Evolutionary conservation across 2,113 vertebrate genomes (phyloP).

Genomic region (Synchiropus splendidus): DNA sequence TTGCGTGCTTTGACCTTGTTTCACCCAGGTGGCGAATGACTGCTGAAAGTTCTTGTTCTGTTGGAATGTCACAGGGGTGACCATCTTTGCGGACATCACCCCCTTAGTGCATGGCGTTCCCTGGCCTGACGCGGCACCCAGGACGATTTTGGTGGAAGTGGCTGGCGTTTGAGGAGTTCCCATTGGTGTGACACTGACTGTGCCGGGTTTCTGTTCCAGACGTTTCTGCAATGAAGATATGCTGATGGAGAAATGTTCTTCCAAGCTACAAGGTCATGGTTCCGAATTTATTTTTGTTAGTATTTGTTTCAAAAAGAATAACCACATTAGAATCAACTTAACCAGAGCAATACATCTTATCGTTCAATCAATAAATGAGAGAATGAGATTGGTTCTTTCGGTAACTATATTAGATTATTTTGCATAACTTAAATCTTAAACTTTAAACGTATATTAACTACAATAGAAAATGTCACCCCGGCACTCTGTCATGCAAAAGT

Average conservation of each 20-base stretch:
- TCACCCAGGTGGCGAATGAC: slow-evolving; percentile 97
- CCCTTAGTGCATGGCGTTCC: slow-evolving; percentile 85
- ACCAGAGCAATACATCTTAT: too few relatives aligned
- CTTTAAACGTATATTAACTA: too few relatives aligned
- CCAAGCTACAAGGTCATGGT: too few relatives aligned
- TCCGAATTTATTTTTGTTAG: too few relatives aligned
- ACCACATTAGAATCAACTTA: too few relatives aligned
- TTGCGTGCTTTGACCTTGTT: slow-evolving; percentile 89
- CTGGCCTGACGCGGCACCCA: slow-evolving; percentile 64
- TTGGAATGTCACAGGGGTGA: slow-evolving; percentile 95
- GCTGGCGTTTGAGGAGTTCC: slow-evolving; percentile 68
- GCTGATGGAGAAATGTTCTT: too few relatives aligned
- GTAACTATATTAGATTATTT: too few relatives aligned
- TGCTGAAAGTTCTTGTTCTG: slow-evolving; percentile 99
- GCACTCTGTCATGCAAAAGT: neutral
- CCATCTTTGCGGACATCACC: slow-evolving; percentile 90
- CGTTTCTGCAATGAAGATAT: slow-evolving; percentile 74
- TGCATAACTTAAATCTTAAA: too few relatives aligned
- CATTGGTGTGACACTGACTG: slow-evolving; percentile 56
- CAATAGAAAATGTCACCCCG: neutral
- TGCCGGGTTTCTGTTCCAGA: slow-evolving; percentile 82
- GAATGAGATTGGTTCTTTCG: too few relatives aligned
- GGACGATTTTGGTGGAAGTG: slow-evolving; percentile 74
- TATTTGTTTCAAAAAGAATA: too few relatives aligned
- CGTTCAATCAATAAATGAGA: too few relatives aligned